These are phyloP conservation scores for Phalangium opilio DNA, from an alignment of 2,888 invertebrate species.

Conservation along the genomic window DNA sequence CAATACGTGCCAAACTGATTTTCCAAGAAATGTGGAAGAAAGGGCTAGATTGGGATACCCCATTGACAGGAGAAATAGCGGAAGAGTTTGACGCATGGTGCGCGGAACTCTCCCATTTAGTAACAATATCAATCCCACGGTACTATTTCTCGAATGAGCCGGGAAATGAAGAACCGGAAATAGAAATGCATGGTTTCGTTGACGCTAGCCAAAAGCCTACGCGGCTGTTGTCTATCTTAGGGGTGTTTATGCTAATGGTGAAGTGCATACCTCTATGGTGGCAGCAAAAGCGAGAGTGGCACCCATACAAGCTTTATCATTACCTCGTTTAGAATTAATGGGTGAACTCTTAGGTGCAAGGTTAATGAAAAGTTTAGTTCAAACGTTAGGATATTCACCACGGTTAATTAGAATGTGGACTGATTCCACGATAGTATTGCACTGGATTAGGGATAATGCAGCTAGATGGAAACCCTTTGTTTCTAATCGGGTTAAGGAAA, in stretches of 20 bases:
- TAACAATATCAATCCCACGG: too few species aligned
- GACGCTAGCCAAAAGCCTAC: slow-evolving; percentile 2
- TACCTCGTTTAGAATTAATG: slow-evolving; percentile 2
- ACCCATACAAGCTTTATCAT: neutral
- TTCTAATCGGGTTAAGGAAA: neutral
- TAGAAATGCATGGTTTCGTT: neutral
- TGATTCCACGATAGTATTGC: too few species aligned
- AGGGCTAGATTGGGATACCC: too few species aligned
- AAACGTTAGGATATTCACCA: neutral
- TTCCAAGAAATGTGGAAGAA: too few species aligned
- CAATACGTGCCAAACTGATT: too few species aligned
- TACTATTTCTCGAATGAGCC: too few species aligned
- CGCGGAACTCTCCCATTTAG: too few species aligned
- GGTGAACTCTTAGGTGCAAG: neutral
- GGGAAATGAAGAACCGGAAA: too few species aligned
- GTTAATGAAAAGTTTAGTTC: neutral
- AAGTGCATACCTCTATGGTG: neutral
- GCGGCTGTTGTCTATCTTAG: neutral
- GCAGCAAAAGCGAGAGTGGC: slow-evolving; percentile 3
- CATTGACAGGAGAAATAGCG: too few species aligned
- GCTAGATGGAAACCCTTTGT: slow-evolving; percentile 2
- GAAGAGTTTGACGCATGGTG: too few species aligned
- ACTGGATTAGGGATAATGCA: neutral
- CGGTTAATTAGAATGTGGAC: too few species aligned
- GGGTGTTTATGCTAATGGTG: neutral